Evolutionary conservation across 53 echinoderm and acorn worm species (phyloP).

Genomic region (Paracentrotus lividus): DNA sequence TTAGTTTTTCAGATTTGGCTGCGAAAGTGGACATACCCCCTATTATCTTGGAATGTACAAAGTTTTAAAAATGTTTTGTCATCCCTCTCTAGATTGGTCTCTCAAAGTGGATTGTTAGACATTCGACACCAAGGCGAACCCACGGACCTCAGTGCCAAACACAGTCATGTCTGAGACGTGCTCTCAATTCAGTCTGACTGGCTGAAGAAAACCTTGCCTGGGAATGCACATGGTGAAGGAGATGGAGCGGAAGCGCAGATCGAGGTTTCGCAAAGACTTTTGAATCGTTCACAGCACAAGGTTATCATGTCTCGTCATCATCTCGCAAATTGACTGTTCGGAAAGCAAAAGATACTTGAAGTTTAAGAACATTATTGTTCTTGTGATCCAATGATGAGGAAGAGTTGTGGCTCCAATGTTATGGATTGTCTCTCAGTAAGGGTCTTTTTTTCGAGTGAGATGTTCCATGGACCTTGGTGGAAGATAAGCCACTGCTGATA

Average conservation of each 20-base stretch:
- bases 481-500: no score
- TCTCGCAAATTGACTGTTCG: no score
- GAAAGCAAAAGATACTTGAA: neutral
- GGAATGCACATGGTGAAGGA: conserved; percentile 13
- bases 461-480: no score
- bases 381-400: no score
- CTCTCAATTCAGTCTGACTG: conserved; percentile 44
- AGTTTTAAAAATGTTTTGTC: no score
- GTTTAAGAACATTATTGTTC: neutral
- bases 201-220: conserved; percentile 20
- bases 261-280: neutral
- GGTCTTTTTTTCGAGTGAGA: no score
- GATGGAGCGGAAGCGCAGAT: conserved; percentile 38
- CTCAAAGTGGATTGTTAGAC: conserved; percentile 54
- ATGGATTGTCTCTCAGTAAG: no score
- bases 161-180: neutral
- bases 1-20: no score
- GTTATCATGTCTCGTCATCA: no score
- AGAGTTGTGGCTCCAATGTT: no score
- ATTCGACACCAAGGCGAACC: conserved; percentile 51
- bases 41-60: neutral
- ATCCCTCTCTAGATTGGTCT: conserved; percentile 15
- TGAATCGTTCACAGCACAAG: no score
- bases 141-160: conserved; percentile 30
- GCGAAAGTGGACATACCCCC: neutral